phyloP scores from a whole-genome alignment of 1,140 invertebrate species.

The Plectus sambesii region DNA sequence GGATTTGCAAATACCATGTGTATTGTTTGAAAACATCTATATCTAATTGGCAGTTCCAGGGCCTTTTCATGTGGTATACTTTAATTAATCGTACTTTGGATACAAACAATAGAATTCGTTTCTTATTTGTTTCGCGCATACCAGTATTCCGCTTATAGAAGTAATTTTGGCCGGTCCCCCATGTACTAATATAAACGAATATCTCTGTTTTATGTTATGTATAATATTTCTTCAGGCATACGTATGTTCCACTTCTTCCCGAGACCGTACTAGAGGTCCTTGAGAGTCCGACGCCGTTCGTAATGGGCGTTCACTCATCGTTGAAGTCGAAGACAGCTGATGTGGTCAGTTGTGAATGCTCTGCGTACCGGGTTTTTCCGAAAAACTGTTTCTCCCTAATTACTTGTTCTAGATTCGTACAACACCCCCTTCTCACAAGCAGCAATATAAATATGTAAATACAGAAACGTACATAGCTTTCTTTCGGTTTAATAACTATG shows the following conservation, averaged over 20 bases:
- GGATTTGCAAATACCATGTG: too few relatives aligned
- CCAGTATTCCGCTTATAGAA: too few relatives aligned
- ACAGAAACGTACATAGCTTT: background rate
- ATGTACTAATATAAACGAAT: background rate
- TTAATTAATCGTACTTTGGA: conserved; percentile 2
- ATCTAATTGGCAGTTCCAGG: conserved; percentile 15
- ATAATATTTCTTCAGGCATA: conserved; percentile 62
- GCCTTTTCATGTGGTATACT: conserved; percentile 3
- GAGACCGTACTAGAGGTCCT: conserved; percentile 77
- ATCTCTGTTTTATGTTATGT: conserved; percentile 11
- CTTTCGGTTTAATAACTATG: conserved; percentile 4
- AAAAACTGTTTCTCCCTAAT: background rate
- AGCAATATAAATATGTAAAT: too few relatives aligned
- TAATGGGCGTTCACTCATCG: conserved; percentile 86
- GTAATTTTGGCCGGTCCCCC: too few relatives aligned
- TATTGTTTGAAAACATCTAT: too few relatives aligned
- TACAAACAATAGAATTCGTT: conserved; percentile 9
- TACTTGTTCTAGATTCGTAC: too few relatives aligned
- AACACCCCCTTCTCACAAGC: too few relatives aligned
- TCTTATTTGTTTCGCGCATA: conserved; percentile 13
- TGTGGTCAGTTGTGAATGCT: conserved; percentile 1
- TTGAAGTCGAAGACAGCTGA: conserved; percentile 45
- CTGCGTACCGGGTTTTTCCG: background rate
- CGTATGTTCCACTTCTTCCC: conserved; percentile 88
- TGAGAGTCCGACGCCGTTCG: conserved; percentile 88